phyloP scores from a whole-genome alignment of 2,797 vertebrate species.

The Leucoraja ocellata region DNA sequence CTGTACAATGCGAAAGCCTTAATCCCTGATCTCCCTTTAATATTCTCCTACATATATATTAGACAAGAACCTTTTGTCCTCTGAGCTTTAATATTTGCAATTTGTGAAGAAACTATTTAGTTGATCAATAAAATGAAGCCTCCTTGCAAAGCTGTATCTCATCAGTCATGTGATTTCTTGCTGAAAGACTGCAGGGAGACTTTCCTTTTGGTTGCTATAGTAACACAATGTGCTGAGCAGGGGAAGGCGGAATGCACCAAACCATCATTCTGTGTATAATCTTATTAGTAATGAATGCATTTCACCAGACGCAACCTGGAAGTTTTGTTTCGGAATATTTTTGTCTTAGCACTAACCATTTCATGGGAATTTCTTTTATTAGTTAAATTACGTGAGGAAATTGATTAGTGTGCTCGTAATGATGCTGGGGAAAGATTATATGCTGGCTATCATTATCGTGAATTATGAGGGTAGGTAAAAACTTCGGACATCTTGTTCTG shows the following conservation, averaged over 20 bases:
- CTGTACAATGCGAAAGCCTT: too few species aligned
- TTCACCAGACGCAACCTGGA: slow-evolving; percentile 47
- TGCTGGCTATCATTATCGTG: slow-evolving; percentile 67
- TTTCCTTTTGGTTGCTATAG: slow-evolving; percentile 65
- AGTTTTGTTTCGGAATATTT: slow-evolving; percentile 45
- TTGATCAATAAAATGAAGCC: slow-evolving; percentile 17
- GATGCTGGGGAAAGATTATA: slow-evolving; percentile 68
- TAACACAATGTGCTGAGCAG: slow-evolving; percentile 59
- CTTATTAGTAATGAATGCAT: slow-evolving; percentile 44
- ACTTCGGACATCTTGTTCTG: slow-evolving; percentile 29
- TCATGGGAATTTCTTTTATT: slow-evolving; percentile 41
- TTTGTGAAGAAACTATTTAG: not conserved
- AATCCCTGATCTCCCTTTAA: not conserved
- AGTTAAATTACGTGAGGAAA: not conserved
- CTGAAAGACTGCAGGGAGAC: slow-evolving; percentile 50
- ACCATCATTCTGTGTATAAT: slow-evolving; percentile 48
- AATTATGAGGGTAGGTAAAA: slow-evolving; percentile 64
- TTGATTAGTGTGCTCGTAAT: slow-evolving; percentile 41
- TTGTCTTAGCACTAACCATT: not conserved
- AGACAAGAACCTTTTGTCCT: not conserved
- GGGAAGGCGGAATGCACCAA: slow-evolving; percentile 50
- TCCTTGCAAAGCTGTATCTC: not conserved
- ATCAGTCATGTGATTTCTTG: slow-evolving; percentile 44
- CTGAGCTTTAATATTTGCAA: not conserved
- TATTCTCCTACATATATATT: not conserved